Conservation (phyloP, 1,140 invertebrate species). For the Temnothorax longispinosus region DNA sequence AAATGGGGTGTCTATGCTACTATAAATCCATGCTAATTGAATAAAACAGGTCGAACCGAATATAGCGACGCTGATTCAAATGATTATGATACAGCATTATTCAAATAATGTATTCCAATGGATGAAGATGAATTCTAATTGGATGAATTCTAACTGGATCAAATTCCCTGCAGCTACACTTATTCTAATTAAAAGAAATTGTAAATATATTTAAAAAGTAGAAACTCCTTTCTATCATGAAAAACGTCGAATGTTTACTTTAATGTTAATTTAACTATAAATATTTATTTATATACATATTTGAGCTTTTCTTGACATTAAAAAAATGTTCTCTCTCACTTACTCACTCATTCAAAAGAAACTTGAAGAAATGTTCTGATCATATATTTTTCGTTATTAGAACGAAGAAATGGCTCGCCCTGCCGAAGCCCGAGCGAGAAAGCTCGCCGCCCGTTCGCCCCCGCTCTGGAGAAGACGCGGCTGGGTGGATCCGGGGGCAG, state of each 20-base stretch:
- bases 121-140: not conserved
- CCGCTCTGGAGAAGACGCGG: constrained; percentile 82
- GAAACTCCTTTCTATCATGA: not conserved
- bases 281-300: not conserved
- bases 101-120: not conserved
- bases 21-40: constrained; percentile 34
- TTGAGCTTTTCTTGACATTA: not conserved
- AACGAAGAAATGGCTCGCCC: constrained; percentile 81
- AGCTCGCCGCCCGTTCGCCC: constrained; percentile 78
- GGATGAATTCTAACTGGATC: not conserved
- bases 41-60: constrained; percentile 3
- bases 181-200: not conserved
- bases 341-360: too few relatives aligned
- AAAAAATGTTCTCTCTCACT: too few relatives aligned
- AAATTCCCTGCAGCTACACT: not conserved
- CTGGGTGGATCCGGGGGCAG: constrained; percentile 83
- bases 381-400: constrained; percentile 54
- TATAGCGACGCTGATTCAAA: not conserved
- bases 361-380: not conserved
- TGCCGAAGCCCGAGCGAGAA: constrained; percentile 82
- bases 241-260: not conserved
- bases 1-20: not conserved
- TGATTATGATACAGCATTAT: constrained; percentile 4
- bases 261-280: too few relatives aligned
- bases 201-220: not conserved